Percentiles rank a stretch among this genome's conserved stretches.
These are phyloP conservation scores for Drosophila neotestacea DNA, from an alignment of 2,888 invertebrate species.

Conservation along the genomic window DNA sequence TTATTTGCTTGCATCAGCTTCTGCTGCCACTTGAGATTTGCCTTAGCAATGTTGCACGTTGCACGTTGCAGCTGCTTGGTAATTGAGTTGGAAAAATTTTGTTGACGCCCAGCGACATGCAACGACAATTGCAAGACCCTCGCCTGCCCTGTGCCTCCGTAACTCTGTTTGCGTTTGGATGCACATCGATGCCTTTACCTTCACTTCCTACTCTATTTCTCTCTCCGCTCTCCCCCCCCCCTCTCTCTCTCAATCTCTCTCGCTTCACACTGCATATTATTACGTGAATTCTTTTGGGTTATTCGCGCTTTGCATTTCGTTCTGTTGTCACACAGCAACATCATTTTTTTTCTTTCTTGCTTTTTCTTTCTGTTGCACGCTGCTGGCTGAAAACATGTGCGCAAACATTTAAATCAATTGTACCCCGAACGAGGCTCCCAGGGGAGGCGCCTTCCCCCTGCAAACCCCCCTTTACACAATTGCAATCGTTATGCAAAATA, in stretches of 20 bases:
- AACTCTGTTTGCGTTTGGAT: slow-evolving; percentile 1
- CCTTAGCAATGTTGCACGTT: slow-evolving; percentile 32
- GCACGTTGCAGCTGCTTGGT: slow-evolving; percentile 69
- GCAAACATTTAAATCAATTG: slow-evolving; percentile 80
- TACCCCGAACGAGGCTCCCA: slow-evolving; percentile 53
- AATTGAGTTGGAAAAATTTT: slow-evolving; percentile 80
- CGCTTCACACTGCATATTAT: slow-evolving; percentile 71
- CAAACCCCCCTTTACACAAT: not conserved
- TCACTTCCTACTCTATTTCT: slow-evolving; percentile 3
- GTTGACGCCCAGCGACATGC: slow-evolving; percentile 75
- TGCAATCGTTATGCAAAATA: slow-evolving; percentile 77
- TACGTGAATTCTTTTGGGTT: slow-evolving; percentile 62
- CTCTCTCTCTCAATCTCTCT: not conserved
- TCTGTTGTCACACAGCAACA: slow-evolving; percentile 3
- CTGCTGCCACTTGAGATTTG: slow-evolving; percentile 72
- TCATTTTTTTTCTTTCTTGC: slow-evolving; percentile 16
- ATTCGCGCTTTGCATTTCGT: slow-evolving; percentile 31
- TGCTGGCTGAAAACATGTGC: slow-evolving; percentile 66
- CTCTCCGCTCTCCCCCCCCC: not conserved
- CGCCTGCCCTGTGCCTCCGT: not conserved
- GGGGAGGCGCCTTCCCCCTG: not conserved
- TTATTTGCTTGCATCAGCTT: slow-evolving; percentile 48
- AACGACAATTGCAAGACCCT: slow-evolving; percentile 67
- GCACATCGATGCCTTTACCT: slow-evolving; percentile 6
- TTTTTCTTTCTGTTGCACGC: slow-evolving; percentile 19